Percentiles rank a stretch among this genome's conserved stretches.
Evolutionary conservation across 2,113 vertebrate species (phyloP).

Genomic region (Lanius collurio): DNA sequence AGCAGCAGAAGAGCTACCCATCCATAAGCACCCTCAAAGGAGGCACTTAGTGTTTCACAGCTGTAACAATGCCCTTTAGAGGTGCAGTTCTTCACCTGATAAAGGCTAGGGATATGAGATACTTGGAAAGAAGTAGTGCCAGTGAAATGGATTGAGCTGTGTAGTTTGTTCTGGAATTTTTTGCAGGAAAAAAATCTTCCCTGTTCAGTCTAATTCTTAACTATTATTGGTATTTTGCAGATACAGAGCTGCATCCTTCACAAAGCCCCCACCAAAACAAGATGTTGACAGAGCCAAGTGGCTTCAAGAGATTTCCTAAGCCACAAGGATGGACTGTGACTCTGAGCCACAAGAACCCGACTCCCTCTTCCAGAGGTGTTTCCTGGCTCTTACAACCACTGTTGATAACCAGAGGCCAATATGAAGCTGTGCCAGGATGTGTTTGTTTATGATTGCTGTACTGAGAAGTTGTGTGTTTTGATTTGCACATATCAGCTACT

Average conservation of each 20-base stretch:
- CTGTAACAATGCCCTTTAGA: not conserved
- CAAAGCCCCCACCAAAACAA: constrained; percentile 28
- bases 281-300: constrained; percentile 49
- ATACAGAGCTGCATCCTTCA: constrained; percentile 44
- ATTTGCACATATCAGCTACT: not conserved
- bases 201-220: not conserved
- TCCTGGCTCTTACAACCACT: constrained; percentile 71
- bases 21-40: not conserved
- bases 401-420: constrained; percentile 68
- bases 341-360: constrained; percentile 71
- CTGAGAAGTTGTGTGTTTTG: not conserved
- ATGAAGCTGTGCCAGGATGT: constrained; percentile 30
- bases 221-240: constrained; percentile 48
- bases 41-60: not conserved
- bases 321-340: constrained; percentile 71
- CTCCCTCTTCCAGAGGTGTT: constrained; percentile 75
- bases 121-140: not conserved
- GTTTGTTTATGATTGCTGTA: not conserved
- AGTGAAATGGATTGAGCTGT: not conserved
- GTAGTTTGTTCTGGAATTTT: not conserved
- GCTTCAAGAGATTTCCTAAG: constrained; percentile 70
- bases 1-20: not conserved
- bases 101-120: not conserved
- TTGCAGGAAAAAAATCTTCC: not conserved
- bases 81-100: not conserved